phyloP scores from a whole-genome alignment of 2,113 vertebrate genomes.

The Cisticola juncidis region DNA sequence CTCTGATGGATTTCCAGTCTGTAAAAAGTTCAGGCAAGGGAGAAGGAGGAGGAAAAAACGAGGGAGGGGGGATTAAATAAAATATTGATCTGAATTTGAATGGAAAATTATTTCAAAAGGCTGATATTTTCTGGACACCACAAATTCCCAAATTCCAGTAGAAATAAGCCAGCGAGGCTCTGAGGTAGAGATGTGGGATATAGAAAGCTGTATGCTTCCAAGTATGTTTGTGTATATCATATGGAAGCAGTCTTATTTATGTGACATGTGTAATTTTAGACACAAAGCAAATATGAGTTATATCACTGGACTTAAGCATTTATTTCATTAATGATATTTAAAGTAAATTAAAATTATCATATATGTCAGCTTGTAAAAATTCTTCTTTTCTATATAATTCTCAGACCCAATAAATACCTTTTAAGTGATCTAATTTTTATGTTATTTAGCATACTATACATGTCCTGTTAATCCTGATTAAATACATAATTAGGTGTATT shows the following conservation, averaged over 20 bases:
- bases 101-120: not conserved
- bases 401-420: not conserved
- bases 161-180: not conserved
- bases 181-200: not conserved
- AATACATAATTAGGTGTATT: constrained; percentile 56
- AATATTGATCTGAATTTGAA: not conserved
- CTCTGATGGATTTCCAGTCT: not conserved
- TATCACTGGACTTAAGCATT: not conserved
- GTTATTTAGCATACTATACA: constrained; percentile 21
- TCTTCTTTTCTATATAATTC: not conserved
- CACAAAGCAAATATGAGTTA: not conserved
- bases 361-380: not conserved
- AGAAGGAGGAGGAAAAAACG: rapidly evolving
- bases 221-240: not conserved
- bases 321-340: not conserved
- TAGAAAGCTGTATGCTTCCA: not conserved
- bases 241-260: not conserved
- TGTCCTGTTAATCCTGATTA: constrained; percentile 39
- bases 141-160: not conserved
- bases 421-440: constrained; percentile 5
- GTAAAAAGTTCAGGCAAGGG: not conserved
- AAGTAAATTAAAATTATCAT: not conserved
- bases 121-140: not conserved
- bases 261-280: not conserved
- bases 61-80: not conserved